Conservation (phyloP, 2,888 invertebrate species). For the Macaria liturata region DNA sequence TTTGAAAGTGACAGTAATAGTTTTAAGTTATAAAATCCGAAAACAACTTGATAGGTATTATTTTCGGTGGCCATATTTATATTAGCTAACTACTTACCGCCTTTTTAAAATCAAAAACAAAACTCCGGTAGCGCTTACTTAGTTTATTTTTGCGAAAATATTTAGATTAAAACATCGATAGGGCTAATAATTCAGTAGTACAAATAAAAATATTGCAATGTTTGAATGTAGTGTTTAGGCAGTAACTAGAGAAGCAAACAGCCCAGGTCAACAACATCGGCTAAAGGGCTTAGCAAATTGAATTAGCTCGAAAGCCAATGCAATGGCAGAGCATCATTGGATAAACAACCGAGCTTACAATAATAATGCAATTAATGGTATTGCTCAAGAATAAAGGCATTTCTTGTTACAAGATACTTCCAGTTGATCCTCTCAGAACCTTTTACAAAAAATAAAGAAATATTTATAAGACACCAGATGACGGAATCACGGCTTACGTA, state of each 20-base stretch:
- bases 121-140: too few relatives aligned
- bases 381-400: background rate
- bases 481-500: background rate
- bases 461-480: background rate
- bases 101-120: too few relatives aligned
- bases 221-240: background rate
- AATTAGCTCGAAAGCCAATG: slow-evolving; percentile 59
- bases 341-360: slow-evolving; percentile 37
- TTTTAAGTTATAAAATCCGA: too few relatives aligned
- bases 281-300: slow-evolving; percentile 61
- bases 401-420: slow-evolving; percentile 1
- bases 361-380: slow-evolving; percentile 13
- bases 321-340: slow-evolving; percentile 53
- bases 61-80: too few relatives aligned
- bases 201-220: too few relatives aligned
- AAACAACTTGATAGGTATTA: too few relatives aligned
- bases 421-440: slow-evolving; percentile 5
- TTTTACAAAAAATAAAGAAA: background rate
- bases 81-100: too few relatives aligned
- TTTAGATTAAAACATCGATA: too few relatives aligned
- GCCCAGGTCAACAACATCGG: slow-evolving; percentile 60
- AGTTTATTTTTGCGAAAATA: too few relatives aligned
- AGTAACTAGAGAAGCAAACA: slow-evolving; percentile 12
- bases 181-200: too few relatives aligned
- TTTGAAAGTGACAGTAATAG: too few relatives aligned